A percentile compares a stretch with the other conserved stretches of the same genome.
phyloP scores from a whole-genome alignment of 2,888 invertebrate species.

The Drosophila neonasuta region DNA sequence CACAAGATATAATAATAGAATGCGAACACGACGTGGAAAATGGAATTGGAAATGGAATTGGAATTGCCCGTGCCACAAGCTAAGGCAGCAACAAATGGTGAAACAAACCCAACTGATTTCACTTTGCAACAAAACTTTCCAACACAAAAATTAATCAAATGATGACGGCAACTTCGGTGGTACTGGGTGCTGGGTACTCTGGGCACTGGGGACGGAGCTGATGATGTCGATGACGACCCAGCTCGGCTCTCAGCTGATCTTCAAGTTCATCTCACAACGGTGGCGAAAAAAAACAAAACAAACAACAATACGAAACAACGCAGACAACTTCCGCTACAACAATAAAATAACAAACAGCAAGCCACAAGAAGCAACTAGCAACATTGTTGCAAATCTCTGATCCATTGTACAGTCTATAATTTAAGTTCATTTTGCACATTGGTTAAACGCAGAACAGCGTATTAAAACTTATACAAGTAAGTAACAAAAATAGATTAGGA shows the following conservation, averaged over 20 bases:
- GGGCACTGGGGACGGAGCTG: constrained; percentile 23
- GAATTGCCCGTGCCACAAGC: constrained; percentile 45
- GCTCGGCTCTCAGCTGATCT: constrained; percentile 57
- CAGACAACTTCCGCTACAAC: constrained; percentile 70
- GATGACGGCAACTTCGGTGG: constrained; percentile 50
- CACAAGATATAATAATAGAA: constrained; percentile 56
- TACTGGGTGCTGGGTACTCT: not conserved
- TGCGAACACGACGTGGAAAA: constrained; percentile 70
- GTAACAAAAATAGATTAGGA: not conserved
- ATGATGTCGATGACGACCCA: constrained; percentile 42
- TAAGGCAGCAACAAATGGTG: constrained; percentile 30
- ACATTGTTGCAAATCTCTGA: constrained; percentile 69
- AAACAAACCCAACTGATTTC: constrained; percentile 64
- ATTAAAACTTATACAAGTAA: not conserved
- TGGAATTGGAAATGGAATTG: constrained; percentile 53
- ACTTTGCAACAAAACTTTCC: constrained; percentile 73
- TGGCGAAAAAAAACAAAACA: constrained; percentile 15
- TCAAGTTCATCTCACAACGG: constrained; percentile 67
- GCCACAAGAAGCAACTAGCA: constrained; percentile 27
- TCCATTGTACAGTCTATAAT: constrained; percentile 42
- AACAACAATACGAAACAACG: constrained; percentile 48
- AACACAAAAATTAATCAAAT: constrained; percentile 74
- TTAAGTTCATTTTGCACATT: constrained; percentile 52
- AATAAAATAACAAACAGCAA: constrained; percentile 28
- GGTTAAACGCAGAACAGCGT: constrained; percentile 14